phyloP scores from a whole-genome alignment of 2,888 invertebrate species.

The Acleris laterana region DNA sequence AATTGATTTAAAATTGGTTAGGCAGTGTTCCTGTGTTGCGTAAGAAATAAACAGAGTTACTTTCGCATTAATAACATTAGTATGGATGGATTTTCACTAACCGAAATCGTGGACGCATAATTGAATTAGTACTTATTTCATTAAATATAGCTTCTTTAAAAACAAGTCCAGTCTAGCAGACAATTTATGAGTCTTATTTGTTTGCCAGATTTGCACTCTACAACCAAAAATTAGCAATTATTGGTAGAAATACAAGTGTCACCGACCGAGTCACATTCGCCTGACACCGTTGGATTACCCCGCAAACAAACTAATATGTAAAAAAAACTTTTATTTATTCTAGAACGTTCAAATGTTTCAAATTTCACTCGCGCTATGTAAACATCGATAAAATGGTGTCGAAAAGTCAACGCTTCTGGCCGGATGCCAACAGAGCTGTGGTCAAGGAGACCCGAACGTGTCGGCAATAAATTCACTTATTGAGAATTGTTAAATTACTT shows the following conservation, averaged over 20 bases:
- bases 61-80: no score
- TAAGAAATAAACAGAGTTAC: no score
- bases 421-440: slow-evolving; percentile 22
- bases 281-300: slow-evolving; percentile 6
- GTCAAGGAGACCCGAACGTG: slow-evolving; percentile 26
- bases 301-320: slow-evolving; percentile 13
- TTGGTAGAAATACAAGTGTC: slow-evolving; percentile 14
- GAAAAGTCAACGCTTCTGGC: slow-evolving; percentile 30
- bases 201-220: no score
- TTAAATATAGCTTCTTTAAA: no score
- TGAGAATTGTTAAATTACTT: slow-evolving; percentile 23
- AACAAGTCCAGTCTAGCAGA: no score
- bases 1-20: no score
- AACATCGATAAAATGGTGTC: slow-evolving; percentile 25
- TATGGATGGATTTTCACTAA: no score
- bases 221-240: slow-evolving; percentile 1
- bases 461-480: slow-evolving; percentile 40
- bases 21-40: no score
- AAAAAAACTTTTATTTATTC: slow-evolving; percentile 20
- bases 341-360: slow-evolving; percentile 28
- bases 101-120: no score
- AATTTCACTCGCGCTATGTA: slow-evolving; percentile 25
- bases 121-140: no score
- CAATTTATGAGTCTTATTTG: no score
- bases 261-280: slow-evolving; percentile 23